phyloP scores from a whole-genome alignment of 2,888 invertebrate species.

The Lasius platythorax region DNA sequence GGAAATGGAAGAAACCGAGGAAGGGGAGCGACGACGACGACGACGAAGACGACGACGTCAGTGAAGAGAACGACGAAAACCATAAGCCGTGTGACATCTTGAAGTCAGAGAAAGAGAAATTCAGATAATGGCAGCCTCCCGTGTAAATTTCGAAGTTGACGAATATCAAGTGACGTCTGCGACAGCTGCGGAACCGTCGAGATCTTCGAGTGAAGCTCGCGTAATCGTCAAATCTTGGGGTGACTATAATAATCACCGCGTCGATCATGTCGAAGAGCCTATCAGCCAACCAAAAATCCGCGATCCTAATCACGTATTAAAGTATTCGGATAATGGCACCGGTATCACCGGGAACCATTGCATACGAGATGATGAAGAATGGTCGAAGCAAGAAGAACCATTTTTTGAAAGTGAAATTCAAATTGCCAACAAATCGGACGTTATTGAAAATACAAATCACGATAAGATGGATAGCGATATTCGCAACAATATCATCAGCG shows the following conservation, averaged over 20 bases:
- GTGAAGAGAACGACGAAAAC: slow-evolving; percentile 56
- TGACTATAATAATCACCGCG: slow-evolving; percentile 33
- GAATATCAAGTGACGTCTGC: slow-evolving; percentile 35
- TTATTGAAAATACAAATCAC: background rate
- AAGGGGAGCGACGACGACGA: slow-evolving; percentile 62
- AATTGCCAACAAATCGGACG: background rate
- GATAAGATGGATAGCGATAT: slow-evolving; percentile 1
- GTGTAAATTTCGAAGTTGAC: slow-evolving; percentile 54
- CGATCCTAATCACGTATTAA: slow-evolving; percentile 14
- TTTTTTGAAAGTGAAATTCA: background rate
- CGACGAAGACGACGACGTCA: slow-evolving; percentile 65
- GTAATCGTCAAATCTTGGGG: slow-evolving; percentile 23
- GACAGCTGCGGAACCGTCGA: slow-evolving; percentile 31
- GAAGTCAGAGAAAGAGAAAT: slow-evolving; percentile 56
- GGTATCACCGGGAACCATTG: background rate
- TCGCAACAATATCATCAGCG: background rate
- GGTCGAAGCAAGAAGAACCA: slow-evolving; percentile 2
- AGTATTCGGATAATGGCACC: background rate
- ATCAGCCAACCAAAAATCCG: background rate
- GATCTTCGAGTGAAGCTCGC: slow-evolving; percentile 27
- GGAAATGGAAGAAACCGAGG: slow-evolving; percentile 71
- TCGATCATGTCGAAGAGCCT: slow-evolving; percentile 14
- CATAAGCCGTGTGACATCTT: slow-evolving; percentile 47
- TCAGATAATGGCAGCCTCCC: slow-evolving; percentile 64
- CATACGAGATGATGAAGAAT: slow-evolving; percentile 2